Conservation (phyloP, 2,888 invertebrate genomes). For the Eupithecia tripunctaria region DNA sequence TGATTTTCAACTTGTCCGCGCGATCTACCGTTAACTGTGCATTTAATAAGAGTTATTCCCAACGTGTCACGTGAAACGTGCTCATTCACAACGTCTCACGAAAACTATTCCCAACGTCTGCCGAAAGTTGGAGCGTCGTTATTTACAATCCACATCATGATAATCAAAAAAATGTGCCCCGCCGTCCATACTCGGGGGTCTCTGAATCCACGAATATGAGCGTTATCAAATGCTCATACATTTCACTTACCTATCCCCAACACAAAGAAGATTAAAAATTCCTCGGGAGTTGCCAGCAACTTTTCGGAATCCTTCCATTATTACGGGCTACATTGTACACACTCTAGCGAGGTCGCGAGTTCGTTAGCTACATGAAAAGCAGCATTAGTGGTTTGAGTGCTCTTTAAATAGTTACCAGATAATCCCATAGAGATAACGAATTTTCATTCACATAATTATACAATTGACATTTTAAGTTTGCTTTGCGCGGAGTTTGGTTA, state of each 20-base stretch:
- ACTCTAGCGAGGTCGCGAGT: slow-evolving; percentile 49
- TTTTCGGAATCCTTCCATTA: slow-evolving; percentile 38
- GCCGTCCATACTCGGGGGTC: background rate
- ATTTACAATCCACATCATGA: too few relatives aligned
- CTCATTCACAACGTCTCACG: too few relatives aligned
- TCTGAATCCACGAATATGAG: slow-evolving; percentile 3
- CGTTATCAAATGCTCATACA: slow-evolving; percentile 19
- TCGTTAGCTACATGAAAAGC: slow-evolving; percentile 62
- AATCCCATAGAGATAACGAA: background rate
- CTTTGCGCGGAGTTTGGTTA: background rate
- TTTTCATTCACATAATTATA: background rate
- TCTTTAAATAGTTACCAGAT: slow-evolving; percentile 13
- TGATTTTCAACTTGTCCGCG: too few relatives aligned
- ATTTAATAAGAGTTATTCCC: too few relatives aligned
- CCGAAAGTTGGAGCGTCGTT: too few relatives aligned
- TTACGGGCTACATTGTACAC: slow-evolving; percentile 30
- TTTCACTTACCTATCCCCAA: slow-evolving; percentile 20
- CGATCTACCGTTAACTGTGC: too few relatives aligned
- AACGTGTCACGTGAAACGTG: too few relatives aligned
- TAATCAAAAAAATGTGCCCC: too few relatives aligned
- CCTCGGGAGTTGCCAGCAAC: slow-evolving; percentile 30
- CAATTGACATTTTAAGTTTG: background rate
- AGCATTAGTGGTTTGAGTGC: slow-evolving; percentile 50
- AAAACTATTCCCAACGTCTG: too few relatives aligned
- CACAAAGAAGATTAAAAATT: slow-evolving; percentile 39